These are phyloP conservation scores for Platerodrilus igneus DNA, from an alignment of 2,888 invertebrate species.

Conservation along the genomic window DNA sequence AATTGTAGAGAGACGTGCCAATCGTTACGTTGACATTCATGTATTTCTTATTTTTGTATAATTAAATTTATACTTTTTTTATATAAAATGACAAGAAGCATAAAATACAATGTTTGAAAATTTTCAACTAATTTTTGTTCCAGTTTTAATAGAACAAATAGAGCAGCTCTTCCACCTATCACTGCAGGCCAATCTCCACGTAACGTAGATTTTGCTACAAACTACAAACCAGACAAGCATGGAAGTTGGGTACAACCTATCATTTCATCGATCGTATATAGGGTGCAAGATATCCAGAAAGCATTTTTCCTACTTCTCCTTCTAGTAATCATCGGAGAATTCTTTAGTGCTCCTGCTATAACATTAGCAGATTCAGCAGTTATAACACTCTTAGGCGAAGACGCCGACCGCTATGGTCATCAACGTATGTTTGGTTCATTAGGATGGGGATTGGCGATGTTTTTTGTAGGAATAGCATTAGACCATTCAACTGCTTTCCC, in stretches of 20 bases:
- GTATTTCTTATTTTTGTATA: too few species aligned
- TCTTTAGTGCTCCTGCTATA: conserved; percentile 94
- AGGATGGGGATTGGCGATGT: conserved; percentile 99
- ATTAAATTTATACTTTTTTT: too few species aligned
- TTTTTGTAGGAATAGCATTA: conserved; percentile 92
- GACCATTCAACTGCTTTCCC: conserved; percentile 97
- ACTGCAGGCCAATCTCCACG: conserved; percentile 66
- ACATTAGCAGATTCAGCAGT: conserved; percentile 91
- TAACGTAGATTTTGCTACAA: conserved; percentile 67
- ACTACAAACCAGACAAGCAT: conserved; percentile 68
- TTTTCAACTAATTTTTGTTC: conserved; percentile 15
- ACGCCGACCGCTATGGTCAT: conserved; percentile 71
- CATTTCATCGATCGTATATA: conserved; percentile 91
- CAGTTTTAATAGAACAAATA: conserved; percentile 42
- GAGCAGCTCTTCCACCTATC: conserved; percentile 45
- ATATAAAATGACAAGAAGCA: too few species aligned
- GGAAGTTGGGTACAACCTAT: conserved; percentile 81
- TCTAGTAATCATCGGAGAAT: conserved; percentile 93
- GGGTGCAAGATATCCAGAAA: conserved; percentile 84
- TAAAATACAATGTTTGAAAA: too few species aligned
- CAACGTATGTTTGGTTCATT: conserved; percentile 98
- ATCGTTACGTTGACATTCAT: too few species aligned
- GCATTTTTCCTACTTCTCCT: conserved; percentile 91
- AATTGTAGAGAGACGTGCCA: too few species aligned
- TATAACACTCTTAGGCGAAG: conserved; percentile 69